These are phyloP conservation scores for Aspidiotus destructor DNA, from an alignment of 2,888 invertebrate species.

Conservation along the genomic window DNA sequence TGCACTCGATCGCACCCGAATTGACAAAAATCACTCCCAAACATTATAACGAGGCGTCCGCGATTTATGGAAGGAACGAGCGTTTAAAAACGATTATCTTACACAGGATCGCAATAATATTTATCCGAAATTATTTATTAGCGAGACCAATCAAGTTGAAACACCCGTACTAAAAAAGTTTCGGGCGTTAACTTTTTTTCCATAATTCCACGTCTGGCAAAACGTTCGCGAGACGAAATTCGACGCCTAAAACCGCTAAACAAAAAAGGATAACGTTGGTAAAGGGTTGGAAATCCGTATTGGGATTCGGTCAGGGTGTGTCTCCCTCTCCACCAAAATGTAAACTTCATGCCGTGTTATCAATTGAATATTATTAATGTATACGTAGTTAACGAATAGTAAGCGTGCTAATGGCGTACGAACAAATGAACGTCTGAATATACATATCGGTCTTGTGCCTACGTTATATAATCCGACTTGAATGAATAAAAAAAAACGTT, in stretches of 20 bases:
- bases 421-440: conserved; percentile 13
- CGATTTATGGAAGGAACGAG: background rate
- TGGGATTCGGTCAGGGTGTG: too few relatives aligned
- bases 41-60: too few relatives aligned
- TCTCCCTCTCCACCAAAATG: conserved; percentile 2
- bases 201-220: background rate
- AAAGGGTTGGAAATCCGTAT: conserved; percentile 4
- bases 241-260: conserved; percentile 2
- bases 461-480: conserved; percentile 1
- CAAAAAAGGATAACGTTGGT: background rate
- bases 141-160: conserved; percentile 7
- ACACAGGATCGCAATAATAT: conserved; percentile 1
- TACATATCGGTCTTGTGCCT: background rate
- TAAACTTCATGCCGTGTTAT: conserved; percentile 5
- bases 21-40: too few relatives aligned
- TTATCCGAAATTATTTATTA: conserved; percentile 10
- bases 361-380: background rate
- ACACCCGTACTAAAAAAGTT: background rate
- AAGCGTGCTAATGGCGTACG: conserved; percentile 8
- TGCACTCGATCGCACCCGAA: too few relatives aligned
- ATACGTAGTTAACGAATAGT: conserved; percentile 3
- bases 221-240: background rate
- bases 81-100: background rate
- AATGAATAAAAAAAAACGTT: too few relatives aligned
- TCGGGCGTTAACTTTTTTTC: conserved; percentile 2